A percentile compares a stretch with the other conserved stretches of the same genome.
Conservation (phyloP, 2,797 vertebrate genomes). For the Gymnoscopelus braueri region DNA sequence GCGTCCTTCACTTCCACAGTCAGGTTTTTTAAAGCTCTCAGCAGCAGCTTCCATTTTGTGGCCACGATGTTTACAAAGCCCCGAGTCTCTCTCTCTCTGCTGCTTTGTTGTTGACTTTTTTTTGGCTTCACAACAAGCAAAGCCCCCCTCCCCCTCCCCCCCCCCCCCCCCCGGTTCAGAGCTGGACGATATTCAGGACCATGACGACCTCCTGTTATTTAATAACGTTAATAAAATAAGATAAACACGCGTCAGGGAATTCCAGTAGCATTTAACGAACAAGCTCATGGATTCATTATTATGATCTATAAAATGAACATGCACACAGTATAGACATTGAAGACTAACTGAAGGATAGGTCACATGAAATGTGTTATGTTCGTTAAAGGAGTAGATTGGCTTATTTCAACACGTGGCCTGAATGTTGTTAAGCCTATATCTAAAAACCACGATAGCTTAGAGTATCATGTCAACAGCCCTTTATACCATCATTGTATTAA, state of each 20-base stretch:
- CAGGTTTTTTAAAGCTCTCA: constrained; percentile 53
- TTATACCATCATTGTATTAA: constrained; percentile 25
- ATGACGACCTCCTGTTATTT: constrained; percentile 81
- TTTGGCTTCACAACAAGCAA: constrained; percentile 52
- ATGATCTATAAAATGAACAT: not conserved
- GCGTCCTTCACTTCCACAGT: constrained; percentile 71
- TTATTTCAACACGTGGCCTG: constrained; percentile 19
- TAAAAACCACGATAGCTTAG: constrained; percentile 7
- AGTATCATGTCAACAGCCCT: constrained; percentile 27
- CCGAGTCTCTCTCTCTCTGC: constrained; percentile 65
- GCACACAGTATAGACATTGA: not conserved
- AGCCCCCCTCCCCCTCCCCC: constrained; percentile 18
- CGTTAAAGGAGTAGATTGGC: not conserved
- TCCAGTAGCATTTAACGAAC: constrained; percentile 22
- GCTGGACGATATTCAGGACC: constrained; percentile 43
- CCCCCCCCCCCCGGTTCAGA: not conserved
- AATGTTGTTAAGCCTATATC: constrained; percentile 23
- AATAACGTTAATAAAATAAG: constrained; percentile 34
- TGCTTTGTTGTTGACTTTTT: constrained; percentile 52
- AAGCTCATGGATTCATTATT: constrained; percentile 2
- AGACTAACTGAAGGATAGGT: constrained; percentile 2
- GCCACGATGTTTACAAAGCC: constrained; percentile 66
- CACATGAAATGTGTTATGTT: not conserved
- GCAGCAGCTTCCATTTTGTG: constrained; percentile 78
- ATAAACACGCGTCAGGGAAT: no score